Evolutionary conservation across 2,888 invertebrate species (phyloP).

Genomic region (Xestoiulus laeticollis): DNA sequence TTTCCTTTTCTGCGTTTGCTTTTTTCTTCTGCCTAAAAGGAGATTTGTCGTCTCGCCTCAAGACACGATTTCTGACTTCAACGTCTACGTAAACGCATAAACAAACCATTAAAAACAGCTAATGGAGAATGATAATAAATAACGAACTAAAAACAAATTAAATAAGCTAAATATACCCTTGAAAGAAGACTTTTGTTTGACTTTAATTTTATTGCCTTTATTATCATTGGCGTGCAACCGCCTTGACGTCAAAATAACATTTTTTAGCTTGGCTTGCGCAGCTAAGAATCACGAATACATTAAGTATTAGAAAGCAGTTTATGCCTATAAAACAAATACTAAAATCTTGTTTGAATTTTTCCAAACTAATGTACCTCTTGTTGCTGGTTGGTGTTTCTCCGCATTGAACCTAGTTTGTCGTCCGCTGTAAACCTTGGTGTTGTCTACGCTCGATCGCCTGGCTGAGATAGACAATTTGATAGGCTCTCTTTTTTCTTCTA

Average conservation of each 20-base stretch:
- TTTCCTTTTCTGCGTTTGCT: conserved; percentile 52
- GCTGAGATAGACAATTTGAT: conserved; percentile 36
- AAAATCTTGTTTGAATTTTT: not conserved
- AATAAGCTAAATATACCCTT: not conserved
- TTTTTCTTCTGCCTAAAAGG: not conserved
- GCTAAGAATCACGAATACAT: conserved; percentile 2
- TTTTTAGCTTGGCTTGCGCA: conserved; percentile 50
- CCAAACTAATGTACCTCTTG: conserved; percentile 34
- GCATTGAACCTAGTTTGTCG: conserved; percentile 31
- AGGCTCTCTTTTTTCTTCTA: conserved; percentile 15
- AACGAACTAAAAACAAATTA: not conserved
- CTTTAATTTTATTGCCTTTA: conserved; percentile 51
- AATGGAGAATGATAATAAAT: not conserved
- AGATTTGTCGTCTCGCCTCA: conserved; percentile 16
- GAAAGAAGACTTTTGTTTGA: conserved; percentile 42
- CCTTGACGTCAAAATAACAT: conserved; percentile 50
- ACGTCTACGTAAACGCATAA: conserved; percentile 6
- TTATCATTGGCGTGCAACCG: conserved; percentile 28
- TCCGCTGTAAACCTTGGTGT: conserved; percentile 37
- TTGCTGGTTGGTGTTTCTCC: not conserved
- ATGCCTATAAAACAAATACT: not conserved
- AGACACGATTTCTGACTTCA: conserved; percentile 27
- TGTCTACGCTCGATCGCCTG: conserved; percentile 45
- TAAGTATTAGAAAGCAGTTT: no score
- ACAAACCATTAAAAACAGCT: not conserved